These are phyloP conservation scores for Pteronotus mesoamericanus DNA, from an alignment of 2,797 vertebrate species.

Conservation along the genomic window DNA sequence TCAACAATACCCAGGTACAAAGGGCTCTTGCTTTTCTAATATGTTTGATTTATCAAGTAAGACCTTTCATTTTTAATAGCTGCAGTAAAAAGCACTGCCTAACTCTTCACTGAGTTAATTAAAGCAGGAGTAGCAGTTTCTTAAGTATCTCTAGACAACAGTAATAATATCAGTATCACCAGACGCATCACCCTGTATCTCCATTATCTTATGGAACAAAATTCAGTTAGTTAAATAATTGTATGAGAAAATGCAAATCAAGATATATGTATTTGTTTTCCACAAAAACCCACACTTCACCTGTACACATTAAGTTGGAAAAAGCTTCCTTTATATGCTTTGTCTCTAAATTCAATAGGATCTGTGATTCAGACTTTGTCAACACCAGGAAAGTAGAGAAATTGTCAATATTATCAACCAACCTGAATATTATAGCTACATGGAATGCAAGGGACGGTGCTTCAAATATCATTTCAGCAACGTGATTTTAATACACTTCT, in stretches of 20 bases:
- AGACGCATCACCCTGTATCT: neutral
- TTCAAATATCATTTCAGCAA: slow-evolving; percentile 22
- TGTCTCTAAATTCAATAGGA: neutral
- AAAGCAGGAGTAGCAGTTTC: slow-evolving; percentile 27
- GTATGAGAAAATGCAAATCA: neutral
- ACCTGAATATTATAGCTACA: neutral
- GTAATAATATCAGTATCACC: neutral
- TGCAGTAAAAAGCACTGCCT: neutral
- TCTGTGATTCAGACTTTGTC: neutral
- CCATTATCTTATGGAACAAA: slow-evolving; percentile 9
- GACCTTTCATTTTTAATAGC: slow-evolving; percentile 27
- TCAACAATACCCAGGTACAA: neutral
- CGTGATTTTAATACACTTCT: slow-evolving; percentile 19
- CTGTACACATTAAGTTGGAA: neutral
- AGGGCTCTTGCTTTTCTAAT: slow-evolving; percentile 18
- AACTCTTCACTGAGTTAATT: neutral
- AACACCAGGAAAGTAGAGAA: neutral
- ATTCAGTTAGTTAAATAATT: slow-evolving; percentile 6
- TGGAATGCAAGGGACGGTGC: neutral
- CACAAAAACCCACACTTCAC: neutral
- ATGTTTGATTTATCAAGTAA: neutral
- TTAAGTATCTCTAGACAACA: slow-evolving; percentile 4
- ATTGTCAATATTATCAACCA: neutral
- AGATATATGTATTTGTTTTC: neutral
- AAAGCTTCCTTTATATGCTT: neutral